These are phyloP conservation scores for Aegotheles bennettii DNA, from an alignment of 2,113 vertebrate genomes.

Conservation along the genomic window DNA sequence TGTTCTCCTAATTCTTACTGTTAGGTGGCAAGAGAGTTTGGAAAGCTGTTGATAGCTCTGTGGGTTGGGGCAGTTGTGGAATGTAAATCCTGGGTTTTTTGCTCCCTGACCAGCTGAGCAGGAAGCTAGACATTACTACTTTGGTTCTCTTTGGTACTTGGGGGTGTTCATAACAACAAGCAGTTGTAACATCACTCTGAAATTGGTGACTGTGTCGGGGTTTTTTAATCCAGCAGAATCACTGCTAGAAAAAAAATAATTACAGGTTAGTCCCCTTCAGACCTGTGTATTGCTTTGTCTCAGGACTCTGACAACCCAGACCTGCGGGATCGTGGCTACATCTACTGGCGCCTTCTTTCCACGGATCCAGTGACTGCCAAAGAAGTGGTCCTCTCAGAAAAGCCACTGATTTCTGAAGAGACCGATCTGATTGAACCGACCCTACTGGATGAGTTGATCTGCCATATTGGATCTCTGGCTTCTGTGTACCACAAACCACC, in stretches of 20 bases:
- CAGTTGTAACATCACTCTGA: neutral
- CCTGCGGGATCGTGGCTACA: constrained; percentile 96
- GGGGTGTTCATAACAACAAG: neutral
- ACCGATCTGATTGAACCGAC: constrained; percentile 96
- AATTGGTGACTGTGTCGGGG: neutral
- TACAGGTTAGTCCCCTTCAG: neutral
- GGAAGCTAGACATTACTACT: neutral
- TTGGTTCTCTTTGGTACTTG: neutral
- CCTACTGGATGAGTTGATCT: constrained; percentile 93
- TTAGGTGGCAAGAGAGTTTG: neutral
- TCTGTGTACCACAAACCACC: constrained; percentile 98
- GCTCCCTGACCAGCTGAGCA: neutral
- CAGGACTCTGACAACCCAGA: constrained; percentile 99
- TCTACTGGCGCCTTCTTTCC: constrained; percentile 97
- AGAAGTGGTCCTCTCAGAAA: constrained; percentile 96
- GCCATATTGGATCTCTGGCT: constrained; percentile 95
- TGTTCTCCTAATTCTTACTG: neutral
- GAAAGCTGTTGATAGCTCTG: neutral
- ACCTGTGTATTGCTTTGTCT: neutral
- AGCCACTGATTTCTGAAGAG: constrained; percentile 96
- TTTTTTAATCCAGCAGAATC: neutral
- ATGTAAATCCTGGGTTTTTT: neutral
- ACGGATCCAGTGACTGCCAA: constrained; percentile 97
- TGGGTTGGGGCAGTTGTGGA: neutral
- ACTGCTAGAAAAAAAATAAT: neutral